Evolutionary conservation across 2,113 vertebrate species (phyloP).

Genomic region (Leucopternis melanops): DNA sequence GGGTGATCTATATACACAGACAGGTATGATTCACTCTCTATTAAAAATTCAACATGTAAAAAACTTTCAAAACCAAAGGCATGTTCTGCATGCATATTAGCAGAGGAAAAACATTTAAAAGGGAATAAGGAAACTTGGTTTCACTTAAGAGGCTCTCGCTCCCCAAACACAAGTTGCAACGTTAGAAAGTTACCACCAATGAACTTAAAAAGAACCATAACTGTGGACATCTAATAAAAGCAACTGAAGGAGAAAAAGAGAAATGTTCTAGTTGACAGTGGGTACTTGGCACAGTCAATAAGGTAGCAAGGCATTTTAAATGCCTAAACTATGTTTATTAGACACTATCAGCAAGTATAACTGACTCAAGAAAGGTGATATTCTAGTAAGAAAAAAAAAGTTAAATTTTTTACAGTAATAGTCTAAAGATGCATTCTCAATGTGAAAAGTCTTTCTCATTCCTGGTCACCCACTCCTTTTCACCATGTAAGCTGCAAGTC

Average conservation of each 20-base stretch:
- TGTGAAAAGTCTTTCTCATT: not conserved
- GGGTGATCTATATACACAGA: not conserved
- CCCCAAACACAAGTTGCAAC: not conserved
- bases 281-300: not conserved
- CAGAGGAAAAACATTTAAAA: not conserved
- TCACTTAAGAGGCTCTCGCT: not conserved
- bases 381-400: not conserved
- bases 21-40: not conserved
- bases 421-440: not conserved
- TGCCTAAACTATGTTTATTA: not conserved
- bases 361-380: not conserved
- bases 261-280: not conserved
- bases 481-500: not conserved
- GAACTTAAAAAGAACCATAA: not conserved
- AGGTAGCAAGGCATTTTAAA: not conserved
- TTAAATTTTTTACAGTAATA: not conserved
- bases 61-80: not conserved
- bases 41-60: slow-evolving; percentile 9
- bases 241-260: not conserved
- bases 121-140: not conserved
- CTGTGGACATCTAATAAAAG: not conserved
- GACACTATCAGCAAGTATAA: not conserved
- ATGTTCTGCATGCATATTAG: not conserved
- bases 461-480: not conserved
- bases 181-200: not conserved